These are phyloP conservation scores for Melinaea menophilus DNA, from an alignment of 2,888 invertebrate species.

Conservation along the genomic window DNA sequence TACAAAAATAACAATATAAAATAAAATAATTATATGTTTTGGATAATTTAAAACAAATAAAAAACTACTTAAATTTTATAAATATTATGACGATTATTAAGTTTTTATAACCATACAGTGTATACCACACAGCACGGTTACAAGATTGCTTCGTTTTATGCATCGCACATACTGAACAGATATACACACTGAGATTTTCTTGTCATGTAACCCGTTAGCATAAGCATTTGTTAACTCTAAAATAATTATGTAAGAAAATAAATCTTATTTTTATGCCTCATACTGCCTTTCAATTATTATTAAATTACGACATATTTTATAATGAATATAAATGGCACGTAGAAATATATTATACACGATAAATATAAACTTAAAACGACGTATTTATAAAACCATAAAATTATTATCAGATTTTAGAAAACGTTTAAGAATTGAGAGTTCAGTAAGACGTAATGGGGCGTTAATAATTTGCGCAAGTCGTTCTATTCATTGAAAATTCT, in stretches of 20 bases:
- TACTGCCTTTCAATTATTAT: too few relatives aligned
- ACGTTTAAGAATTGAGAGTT: constrained; percentile 34
- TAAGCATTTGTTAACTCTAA: neutral
- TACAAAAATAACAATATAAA: too few relatives aligned
- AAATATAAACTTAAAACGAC: too few relatives aligned
- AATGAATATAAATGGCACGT: too few relatives aligned
- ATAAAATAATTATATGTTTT: too few relatives aligned
- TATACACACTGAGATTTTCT: neutral
- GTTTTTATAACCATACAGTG: constrained; percentile 61
- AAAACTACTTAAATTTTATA: constrained; percentile 66
- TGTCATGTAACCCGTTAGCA: neutral
- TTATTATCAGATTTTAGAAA: too few relatives aligned
- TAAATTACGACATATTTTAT: too few relatives aligned
- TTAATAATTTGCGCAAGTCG: constrained; percentile 70
- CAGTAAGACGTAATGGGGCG: constrained; percentile 68
- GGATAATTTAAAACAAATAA: too few relatives aligned
- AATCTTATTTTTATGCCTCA: too few relatives aligned
- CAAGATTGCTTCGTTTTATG: constrained; percentile 23
- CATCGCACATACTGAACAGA: neutral
- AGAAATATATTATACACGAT: too few relatives aligned
- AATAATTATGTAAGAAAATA: neutral
- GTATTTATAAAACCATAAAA: too few relatives aligned
- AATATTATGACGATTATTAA: constrained; percentile 56
- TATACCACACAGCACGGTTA: constrained; percentile 36
- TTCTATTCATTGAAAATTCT: constrained; percentile 67